Evolutionary conservation across 1,140 invertebrate species (phyloP).

Genomic region (Eupristina koningsbergeri): DNA sequence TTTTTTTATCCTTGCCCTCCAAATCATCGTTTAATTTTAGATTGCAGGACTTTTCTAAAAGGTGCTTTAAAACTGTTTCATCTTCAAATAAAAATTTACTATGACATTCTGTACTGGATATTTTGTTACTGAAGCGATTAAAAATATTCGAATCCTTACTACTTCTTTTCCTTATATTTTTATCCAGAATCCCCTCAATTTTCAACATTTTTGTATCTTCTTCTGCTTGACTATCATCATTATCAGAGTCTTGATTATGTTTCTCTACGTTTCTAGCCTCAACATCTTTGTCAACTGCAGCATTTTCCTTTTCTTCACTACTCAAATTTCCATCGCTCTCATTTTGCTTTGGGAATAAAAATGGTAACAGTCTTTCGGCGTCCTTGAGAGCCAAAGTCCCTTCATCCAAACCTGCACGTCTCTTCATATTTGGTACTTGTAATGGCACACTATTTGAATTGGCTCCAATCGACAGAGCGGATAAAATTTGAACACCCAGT

Average conservation of each 20-base stretch:
- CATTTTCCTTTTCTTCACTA: constrained; percentile 72
- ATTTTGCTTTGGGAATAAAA: constrained; percentile 73
- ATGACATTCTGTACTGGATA: constrained; percentile 58
- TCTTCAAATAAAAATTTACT: constrained; percentile 67
- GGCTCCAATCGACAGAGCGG: constrained; percentile 70
- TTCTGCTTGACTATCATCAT: constrained; percentile 73
- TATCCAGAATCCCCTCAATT: constrained; percentile 55
- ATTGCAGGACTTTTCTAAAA: constrained; percentile 66
- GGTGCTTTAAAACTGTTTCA: constrained; percentile 69
- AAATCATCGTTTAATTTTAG: constrained; percentile 71
- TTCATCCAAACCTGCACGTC: constrained; percentile 72
- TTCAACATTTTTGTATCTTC: constrained; percentile 70
- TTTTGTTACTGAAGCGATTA: constrained; percentile 55
- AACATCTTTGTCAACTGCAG: constrained; percentile 73
- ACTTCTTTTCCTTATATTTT: constrained; percentile 65
- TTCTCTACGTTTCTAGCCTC: constrained; percentile 66
- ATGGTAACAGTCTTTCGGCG: constrained; percentile 74
- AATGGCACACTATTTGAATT: constrained; percentile 69
- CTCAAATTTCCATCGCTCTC: constrained; percentile 72
- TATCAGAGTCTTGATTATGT: constrained; percentile 67
- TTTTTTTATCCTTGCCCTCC: constrained; percentile 63
- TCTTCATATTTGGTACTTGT: constrained; percentile 74
- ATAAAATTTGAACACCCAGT: constrained; percentile 77
- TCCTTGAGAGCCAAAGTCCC: constrained; percentile 66
- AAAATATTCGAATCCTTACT: constrained; percentile 63